Evolutionary conservation across 2,797 vertebrate genomes (phyloP).

Genomic region (Avahi laniger): DNA sequence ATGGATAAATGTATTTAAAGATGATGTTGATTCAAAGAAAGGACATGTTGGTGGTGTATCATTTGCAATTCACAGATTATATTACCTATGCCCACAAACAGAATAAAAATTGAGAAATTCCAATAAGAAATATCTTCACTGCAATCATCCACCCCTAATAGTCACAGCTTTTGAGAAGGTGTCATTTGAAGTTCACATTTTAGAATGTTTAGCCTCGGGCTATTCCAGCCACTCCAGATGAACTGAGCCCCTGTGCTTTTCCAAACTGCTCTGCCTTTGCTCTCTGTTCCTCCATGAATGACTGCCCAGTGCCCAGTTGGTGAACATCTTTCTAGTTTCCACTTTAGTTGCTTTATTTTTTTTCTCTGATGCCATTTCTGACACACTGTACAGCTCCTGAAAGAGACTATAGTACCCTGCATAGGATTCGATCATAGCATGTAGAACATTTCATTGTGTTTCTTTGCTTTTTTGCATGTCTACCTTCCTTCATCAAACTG

Average conservation of each 20-base stretch:
- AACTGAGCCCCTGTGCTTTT: background rate
- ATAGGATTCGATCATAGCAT: rapidly evolving
- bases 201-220: too few relatives aligned
- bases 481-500: background rate
- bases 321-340: background rate
- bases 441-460: background rate
- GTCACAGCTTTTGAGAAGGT: background rate
- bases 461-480: background rate
- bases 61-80: background rate
- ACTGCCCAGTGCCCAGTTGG: too few relatives aligned
- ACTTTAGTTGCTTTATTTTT: background rate
- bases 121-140: background rate
- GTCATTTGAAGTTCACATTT: background rate
- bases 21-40: background rate
- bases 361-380: background rate
- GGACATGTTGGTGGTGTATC: background rate
- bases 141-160: background rate
- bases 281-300: background rate
- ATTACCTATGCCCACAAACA: background rate
- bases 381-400: background rate
- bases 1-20: background rate
- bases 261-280: too few relatives aligned
- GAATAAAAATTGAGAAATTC: background rate
- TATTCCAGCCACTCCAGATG: background rate
- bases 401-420: background rate